Conservation (phyloP, 2,797 vertebrate species). For the Sparidentex hasta region DNA sequence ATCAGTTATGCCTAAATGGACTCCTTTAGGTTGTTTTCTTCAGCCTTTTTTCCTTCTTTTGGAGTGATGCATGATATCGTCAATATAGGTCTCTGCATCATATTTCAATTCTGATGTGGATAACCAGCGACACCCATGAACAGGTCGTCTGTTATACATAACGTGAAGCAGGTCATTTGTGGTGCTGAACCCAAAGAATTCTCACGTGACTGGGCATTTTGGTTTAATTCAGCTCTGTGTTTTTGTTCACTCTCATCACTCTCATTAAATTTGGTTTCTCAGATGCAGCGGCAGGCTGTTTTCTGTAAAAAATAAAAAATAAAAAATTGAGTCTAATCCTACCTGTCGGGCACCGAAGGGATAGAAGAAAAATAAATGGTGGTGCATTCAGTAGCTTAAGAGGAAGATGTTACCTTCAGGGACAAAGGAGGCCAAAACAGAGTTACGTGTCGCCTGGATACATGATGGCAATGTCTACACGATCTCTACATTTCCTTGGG, state of each 20-base stretch:
- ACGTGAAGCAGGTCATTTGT: not conserved
- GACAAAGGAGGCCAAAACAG: not conserved
- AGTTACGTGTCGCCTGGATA: too few species aligned
- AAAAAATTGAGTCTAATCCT: too few species aligned
- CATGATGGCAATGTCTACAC: too few species aligned
- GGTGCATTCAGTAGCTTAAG: not conserved
- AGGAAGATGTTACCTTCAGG: not conserved
- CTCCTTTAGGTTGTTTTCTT: not conserved
- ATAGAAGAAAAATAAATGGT: not conserved
- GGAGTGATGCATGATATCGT: not conserved
- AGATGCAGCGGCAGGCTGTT: not conserved
- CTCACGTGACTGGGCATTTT: not conserved
- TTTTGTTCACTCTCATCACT: not conserved
- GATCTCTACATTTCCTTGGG: too few species aligned
- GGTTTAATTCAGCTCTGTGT: not conserved
- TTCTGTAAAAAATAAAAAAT: too few species aligned
- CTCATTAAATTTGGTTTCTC: not conserved
- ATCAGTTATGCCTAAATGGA: conserved; percentile 10
- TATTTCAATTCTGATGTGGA: not conserved
- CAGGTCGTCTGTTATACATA: not conserved
- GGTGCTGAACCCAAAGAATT: not conserved
- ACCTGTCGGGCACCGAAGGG: not conserved
- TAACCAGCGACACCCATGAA: not conserved
- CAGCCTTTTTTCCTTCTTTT: not conserved
- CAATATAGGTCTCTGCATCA: too few species aligned